Conservation (phyloP, 2,888 invertebrate genomes). For the Drosophila macrospina region DNA sequence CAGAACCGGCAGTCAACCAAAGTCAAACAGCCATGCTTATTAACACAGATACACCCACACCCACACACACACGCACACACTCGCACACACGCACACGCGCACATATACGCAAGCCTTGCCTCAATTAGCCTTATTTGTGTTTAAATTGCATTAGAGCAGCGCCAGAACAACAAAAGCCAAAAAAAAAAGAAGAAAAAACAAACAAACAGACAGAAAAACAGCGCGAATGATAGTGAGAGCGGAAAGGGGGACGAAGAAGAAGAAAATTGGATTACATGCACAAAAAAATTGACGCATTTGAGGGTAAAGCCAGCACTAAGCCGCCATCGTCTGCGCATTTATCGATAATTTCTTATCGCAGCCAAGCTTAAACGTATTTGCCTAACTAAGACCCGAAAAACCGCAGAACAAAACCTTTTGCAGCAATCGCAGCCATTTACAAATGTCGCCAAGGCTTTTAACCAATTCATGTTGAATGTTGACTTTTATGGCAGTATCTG, state of each 20-base stretch:
- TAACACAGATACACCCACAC: slow-evolving; percentile 56
- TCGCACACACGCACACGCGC: slow-evolving; percentile 29
- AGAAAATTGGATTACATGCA: slow-evolving; percentile 31
- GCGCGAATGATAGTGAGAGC: neutral
- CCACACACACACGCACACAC: slow-evolving; percentile 22
- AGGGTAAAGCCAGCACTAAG: slow-evolving; percentile 58
- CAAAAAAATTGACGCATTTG: slow-evolving; percentile 61
- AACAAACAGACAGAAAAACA: slow-evolving; percentile 21
- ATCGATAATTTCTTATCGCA: slow-evolving; percentile 69
- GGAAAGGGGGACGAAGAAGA: slow-evolving; percentile 2
- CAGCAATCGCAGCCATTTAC: slow-evolving; percentile 58
- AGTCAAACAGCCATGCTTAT: slow-evolving; percentile 73
- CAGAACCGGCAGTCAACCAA: slow-evolving; percentile 64
- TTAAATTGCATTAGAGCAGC: slow-evolving; percentile 70
- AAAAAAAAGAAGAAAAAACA: slow-evolving; percentile 38
- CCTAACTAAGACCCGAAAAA: slow-evolving; percentile 44
- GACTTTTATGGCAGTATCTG: slow-evolving; percentile 15
- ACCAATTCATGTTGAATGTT: slow-evolving; percentile 32
- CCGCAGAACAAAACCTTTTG: slow-evolving; percentile 16
- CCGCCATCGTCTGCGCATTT: slow-evolving; percentile 61
- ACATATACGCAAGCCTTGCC: slow-evolving; percentile 34
- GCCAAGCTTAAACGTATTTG: slow-evolving; percentile 62
- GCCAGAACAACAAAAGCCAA: slow-evolving; percentile 38
- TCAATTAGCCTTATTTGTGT: slow-evolving; percentile 76
- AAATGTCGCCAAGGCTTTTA: slow-evolving; percentile 48